Evolutionary conservation across 2,888 invertebrate species (phyloP), one percentile per base, ranked within the genome.

Genomic region (Metacarcinus magister): DNA sequence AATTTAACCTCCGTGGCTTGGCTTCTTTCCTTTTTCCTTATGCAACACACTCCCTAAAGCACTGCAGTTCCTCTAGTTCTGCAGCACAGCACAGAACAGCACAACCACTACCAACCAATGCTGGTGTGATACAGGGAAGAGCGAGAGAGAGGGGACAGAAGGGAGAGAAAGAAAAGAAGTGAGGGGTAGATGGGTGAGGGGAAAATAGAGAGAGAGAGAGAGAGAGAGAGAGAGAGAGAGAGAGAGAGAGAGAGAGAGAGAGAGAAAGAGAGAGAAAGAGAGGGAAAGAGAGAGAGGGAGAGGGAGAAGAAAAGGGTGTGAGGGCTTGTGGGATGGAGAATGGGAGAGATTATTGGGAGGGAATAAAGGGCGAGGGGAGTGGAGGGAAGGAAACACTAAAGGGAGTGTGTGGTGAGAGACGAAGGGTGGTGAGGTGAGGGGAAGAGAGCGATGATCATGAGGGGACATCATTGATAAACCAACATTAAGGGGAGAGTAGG

Each of bases 121-220:
- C 93, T n/a, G 19, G 67, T 93, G 93, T 93, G 93, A 93, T 93
- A 93, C 93, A 93, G 93, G 93, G 93, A 94, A 60, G 67, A 46
- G 94, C 82, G 94, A 94, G 94, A 94, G 89, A 89, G 94, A 43
- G 89, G 67, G 87, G 23, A 87, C 60, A 82, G 46, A 82, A 87
- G 94, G 44, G 94, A 94, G 54, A 94, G 94, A 89, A 46, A 94
- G 94, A 94, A 48, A 46, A 43, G 48, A 67, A 67, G 44, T 32
- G 75, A 89, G 87, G 48, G 87, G 46, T 28, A 89, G 89, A 94
- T 44, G 94, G 48, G 94, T 44, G 94, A 87, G 54, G 48, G 87
- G 87, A 32, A 87, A 54, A 87, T 23, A 8, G 87, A 43, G 43
- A 75, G 82, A 75, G 75, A 44, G 75, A 48, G 90, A 54, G 94